Conservation (phyloP, 2,888 invertebrate species). For the Cephus nigrinus region DNA sequence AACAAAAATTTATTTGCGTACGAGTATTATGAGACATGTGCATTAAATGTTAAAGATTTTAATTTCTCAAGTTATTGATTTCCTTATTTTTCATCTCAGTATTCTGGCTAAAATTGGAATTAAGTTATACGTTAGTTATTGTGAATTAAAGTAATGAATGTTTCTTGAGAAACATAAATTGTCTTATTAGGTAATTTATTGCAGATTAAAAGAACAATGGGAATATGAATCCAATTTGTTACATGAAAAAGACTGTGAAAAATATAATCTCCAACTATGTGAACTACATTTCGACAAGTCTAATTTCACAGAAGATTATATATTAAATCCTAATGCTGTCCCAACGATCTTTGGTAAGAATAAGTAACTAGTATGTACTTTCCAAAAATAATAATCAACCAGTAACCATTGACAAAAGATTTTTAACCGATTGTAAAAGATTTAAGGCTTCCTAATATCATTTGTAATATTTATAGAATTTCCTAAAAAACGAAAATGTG, state of each 20-base stretch:
- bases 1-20: background rate
- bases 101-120: background rate
- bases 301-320: conserved; percentile 23
- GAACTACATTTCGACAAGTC: conserved; percentile 44
- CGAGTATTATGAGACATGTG: background rate
- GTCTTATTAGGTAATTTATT: conserved; percentile 4
- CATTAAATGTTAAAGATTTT: background rate
- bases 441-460: background rate
- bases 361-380: conserved; percentile 17
- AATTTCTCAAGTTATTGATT: background rate
- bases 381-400: background rate
- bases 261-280: conserved; percentile 26
- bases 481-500: conserved; percentile 7
- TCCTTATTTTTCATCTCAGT: background rate
- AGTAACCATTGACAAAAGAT: background rate
- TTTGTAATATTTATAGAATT: conserved; percentile 1
- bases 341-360: conserved; percentile 38
- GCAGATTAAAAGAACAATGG: conserved; percentile 37
- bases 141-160: background rate
- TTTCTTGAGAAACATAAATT: background rate
- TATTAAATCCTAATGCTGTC: conserved; percentile 30
- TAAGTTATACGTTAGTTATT: background rate
- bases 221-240: conserved; percentile 28
- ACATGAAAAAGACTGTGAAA: background rate
- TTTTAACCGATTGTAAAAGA: background rate